Evolutionary conservation across 1,140 invertebrate genomes (phyloP).

Genomic region (Micrasema longulum): DNA sequence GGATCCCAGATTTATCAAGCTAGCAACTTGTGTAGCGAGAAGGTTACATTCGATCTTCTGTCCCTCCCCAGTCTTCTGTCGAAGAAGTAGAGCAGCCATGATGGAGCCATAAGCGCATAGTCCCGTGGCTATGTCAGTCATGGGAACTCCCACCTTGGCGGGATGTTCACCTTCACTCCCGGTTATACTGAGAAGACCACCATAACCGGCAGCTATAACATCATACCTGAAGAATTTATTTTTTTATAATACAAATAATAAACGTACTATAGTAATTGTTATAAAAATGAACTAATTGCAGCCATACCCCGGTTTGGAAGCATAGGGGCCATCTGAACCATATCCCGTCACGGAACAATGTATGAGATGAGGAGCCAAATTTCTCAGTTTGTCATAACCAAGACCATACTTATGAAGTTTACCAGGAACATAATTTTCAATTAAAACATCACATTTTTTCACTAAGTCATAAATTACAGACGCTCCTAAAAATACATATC

Average conservation of each 20-base stretch:
- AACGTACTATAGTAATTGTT: background rate
- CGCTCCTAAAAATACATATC: slow-evolving; percentile 72
- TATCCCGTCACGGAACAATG: slow-evolving; percentile 97
- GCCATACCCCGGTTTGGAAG: slow-evolving; percentile 77
- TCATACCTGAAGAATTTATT: slow-evolving; percentile 79
- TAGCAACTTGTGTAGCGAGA: slow-evolving; percentile 91
- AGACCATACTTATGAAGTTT: slow-evolving; percentile 83
- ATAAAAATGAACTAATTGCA: background rate
- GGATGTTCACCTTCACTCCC: slow-evolving; percentile 87
- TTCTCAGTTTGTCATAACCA: slow-evolving; percentile 81
- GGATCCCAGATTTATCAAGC: slow-evolving; percentile 89
- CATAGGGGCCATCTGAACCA: slow-evolving; percentile 89
- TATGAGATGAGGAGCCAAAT: slow-evolving; percentile 83
- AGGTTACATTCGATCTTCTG: slow-evolving; percentile 95
- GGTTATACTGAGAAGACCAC: slow-evolving; percentile 91
- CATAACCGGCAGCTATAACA: slow-evolving; percentile 93
- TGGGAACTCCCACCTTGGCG: slow-evolving; percentile 92
- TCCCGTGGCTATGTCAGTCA: slow-evolving; percentile 94
- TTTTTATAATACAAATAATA: slow-evolving; percentile 43
- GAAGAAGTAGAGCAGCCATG: slow-evolving; percentile 87
- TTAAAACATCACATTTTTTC: slow-evolving; percentile 84
- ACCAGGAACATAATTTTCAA: slow-evolving; percentile 96
- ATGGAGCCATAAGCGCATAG: slow-evolving; percentile 96
- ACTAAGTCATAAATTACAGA: slow-evolving; percentile 81
- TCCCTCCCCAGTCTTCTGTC: slow-evolving; percentile 82